Percentiles rank a stretch among this genome's conserved stretches.
Evolutionary conservation across 2,888 invertebrate species (phyloP).

Genomic region (Escarpia spicata): DNA sequence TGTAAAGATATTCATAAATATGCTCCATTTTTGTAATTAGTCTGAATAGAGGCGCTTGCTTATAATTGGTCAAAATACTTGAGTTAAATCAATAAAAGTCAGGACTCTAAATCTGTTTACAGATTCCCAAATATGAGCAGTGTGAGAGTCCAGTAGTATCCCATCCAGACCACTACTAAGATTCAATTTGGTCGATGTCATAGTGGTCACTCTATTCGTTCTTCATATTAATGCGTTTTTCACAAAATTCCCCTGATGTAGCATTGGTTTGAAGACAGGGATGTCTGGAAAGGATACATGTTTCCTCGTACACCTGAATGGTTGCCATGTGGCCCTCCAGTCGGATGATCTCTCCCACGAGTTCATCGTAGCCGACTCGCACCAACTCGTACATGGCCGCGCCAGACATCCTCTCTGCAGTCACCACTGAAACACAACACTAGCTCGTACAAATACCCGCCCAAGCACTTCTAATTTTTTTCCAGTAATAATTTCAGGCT

Average conservation of each 20-base stretch:
- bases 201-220: too few relatives aligned
- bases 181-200: too few relatives aligned
- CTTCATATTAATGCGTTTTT: too few relatives aligned
- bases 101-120: too few relatives aligned
- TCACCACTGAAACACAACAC: slow-evolving; percentile 80
- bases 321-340: slow-evolving; percentile 99
- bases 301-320: slow-evolving; percentile 86
- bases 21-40: too few relatives aligned
- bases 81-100: too few relatives aligned
- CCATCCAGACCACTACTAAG: too few relatives aligned
- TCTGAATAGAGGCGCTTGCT: too few relatives aligned
- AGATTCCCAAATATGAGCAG: too few relatives aligned
- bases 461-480: neutral
- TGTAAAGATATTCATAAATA: too few relatives aligned
- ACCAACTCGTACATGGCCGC: slow-evolving; percentile 99
- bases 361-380: slow-evolving; percentile 95
- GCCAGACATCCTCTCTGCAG: slow-evolving; percentile 98
- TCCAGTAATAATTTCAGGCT: neutral
- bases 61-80: too few relatives aligned
- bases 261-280: slow-evolving; percentile 98
- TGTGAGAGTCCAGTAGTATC: too few relatives aligned
- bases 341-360: slow-evolving; percentile 99
- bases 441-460: neutral
- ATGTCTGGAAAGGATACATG: slow-evolving; percentile 80
- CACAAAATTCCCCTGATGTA: slow-evolving; percentile 87